Percentiles rank a stretch among this genome's conserved stretches.
These are phyloP conservation scores for Centropyge bicolor DNA, from an alignment of 2,797 vertebrate genomes.

Conservation along the genomic window DNA sequence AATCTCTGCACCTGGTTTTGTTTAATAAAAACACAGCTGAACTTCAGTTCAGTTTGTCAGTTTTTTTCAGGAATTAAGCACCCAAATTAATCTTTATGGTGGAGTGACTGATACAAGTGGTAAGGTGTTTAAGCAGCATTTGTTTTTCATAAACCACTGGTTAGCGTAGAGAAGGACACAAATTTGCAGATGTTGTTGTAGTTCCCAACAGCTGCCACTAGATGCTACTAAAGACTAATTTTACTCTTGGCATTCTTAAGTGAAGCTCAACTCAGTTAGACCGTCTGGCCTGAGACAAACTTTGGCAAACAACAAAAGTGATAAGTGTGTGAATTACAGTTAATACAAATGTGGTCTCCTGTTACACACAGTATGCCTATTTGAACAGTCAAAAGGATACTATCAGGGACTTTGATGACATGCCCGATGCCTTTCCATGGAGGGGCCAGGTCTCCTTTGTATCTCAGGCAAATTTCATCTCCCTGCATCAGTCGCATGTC, in stretches of 20 bases:
- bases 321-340: constrained; percentile 12
- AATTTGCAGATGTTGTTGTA: constrained; percentile 38
- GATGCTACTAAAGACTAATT: constrained; percentile 33
- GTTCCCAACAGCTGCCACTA: constrained; percentile 52
- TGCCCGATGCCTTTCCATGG: constrained; percentile 97
- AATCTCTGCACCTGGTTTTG: neutral
- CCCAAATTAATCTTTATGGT: neutral
- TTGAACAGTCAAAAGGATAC: constrained; percentile 88
- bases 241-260: neutral
- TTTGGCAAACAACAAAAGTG: neutral
- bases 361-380: neutral
- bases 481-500: constrained; percentile 98
- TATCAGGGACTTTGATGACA: constrained; percentile 97
- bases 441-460: constrained; percentile 95
- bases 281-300: neutral
- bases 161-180: neutral
- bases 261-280: neutral
- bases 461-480: constrained; percentile 96
- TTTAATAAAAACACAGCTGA: neutral
- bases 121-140: no score
- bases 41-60: neutral
- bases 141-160: neutral
- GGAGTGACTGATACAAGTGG: neutral
- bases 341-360: neutral
- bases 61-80: neutral